Base-by-base conservation (phyloP, 2,888 invertebrate species). In the Balanococcus diminutus region DNA sequence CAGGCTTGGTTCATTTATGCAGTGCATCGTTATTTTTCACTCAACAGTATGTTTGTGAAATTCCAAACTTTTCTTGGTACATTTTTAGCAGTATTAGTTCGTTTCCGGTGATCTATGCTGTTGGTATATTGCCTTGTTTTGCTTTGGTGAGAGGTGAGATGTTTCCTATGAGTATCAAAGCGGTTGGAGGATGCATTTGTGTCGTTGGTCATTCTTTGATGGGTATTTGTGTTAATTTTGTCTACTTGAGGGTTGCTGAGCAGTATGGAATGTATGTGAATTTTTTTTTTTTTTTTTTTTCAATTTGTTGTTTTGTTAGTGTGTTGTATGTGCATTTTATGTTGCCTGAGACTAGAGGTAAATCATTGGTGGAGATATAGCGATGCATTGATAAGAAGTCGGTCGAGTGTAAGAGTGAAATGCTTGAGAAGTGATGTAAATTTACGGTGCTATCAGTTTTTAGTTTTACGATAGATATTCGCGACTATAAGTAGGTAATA, bases 281-380 rank as follows among this genome's bases (percentile, higher is more conserved):
- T 82, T 86, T 67, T 25, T n/a, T 82, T 16, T n/a, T n/a, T n/a
- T n/a, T n/a, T n/a, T 42, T 86, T 6, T 86, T 67, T 46, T 25
- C 82, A 0, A 11, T 67, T 22, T 28, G 51, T 61, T 42, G 82
- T 36, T 36, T 82, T n/a, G 61, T 16, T 1, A 42, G 31, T 16
- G 28, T 86, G 14, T 36, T 86, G 1, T 61, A 42, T 39, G 86
- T 82, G 11, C 82, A 86, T 39, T 72, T 72, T n/a, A 25, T 16
- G 8, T n/a, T 86, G n/a, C 86, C 86, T 11, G 86, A 86, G 31
- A 86, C 86, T 32, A 82, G 42, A 31, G 86, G 86, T 16, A 86
- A 86, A 25, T 72, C 86, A 0, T 86, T 86, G 46, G 72, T 67
- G 25, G 82, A 86, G n/a, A 86, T 86, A 25, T 82, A 86, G n/a